Conservation (phyloP, 1,140 invertebrate species). For the Drosophila tropicalis region DNA sequence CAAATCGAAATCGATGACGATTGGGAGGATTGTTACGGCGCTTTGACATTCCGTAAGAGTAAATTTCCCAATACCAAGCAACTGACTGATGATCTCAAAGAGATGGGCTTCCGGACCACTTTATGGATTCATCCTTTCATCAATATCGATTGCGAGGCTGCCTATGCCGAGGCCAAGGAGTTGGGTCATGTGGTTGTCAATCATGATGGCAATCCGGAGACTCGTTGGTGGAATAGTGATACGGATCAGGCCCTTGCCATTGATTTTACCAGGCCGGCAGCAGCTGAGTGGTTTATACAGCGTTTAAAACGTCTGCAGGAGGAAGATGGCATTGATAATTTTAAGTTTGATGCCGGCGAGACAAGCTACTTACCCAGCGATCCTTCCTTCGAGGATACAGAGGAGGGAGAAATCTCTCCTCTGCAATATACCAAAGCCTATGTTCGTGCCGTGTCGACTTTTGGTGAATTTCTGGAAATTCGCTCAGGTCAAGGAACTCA, state of each 20-base stretch:
- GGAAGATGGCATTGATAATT: conserved; percentile 90
- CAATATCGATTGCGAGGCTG: conserved; percentile 88
- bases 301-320: conserved; percentile 86
- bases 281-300: conserved; percentile 89
- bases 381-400: conserved; percentile 83
- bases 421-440: conserved; percentile 87
- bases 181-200: conserved; percentile 87
- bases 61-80: conserved; percentile 90
- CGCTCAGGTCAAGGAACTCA: conserved; percentile 88
- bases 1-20: conserved; percentile 96
- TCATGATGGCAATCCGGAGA: conserved; percentile 85
- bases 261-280: conserved; percentile 91
- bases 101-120: conserved; percentile 88
- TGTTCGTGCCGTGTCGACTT: conserved; percentile 86
- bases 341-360: conserved; percentile 97
- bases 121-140: conserved; percentile 96
- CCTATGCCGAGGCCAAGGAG: conserved; percentile 84
- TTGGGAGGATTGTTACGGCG: conserved; percentile 96
- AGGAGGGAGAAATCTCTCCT: conserved; percentile 83
- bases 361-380: conserved; percentile 86
- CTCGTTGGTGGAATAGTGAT: conserved; percentile 93
- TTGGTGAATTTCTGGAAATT: conserved; percentile 89
- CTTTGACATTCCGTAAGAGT: conserved; percentile 87
- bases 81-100: conserved; percentile 86
- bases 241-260: conserved; percentile 85